phyloP scores from a whole-genome alignment of 2,113 vertebrate species.

The Proteles cristata region DNA sequence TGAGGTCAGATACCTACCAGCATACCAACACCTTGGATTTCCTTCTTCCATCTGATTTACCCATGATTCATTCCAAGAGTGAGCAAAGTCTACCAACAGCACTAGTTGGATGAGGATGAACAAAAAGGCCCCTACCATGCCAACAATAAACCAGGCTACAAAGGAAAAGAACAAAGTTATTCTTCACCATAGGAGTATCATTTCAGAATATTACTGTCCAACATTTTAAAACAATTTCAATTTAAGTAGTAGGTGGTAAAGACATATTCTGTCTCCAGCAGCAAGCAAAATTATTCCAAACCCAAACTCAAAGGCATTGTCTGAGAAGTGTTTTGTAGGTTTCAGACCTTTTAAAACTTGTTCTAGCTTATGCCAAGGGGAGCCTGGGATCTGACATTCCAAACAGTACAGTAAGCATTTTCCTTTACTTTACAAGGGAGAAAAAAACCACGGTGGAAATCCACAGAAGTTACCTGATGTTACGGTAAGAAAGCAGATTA shows the following conservation, averaged over 20 bases:
- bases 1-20: slow-evolving; percentile 87
- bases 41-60: slow-evolving; percentile 91
- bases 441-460: background rate
- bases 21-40: slow-evolving; percentile 92
- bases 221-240: slow-evolving; percentile 20
- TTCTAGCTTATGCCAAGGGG: background rate
- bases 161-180: slow-evolving; percentile 43
- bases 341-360: slow-evolving; percentile 42
- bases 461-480: background rate
- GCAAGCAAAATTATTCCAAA: background rate
- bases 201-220: background rate
- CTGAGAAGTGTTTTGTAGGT: background rate
- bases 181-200: background rate
- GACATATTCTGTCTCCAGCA: background rate
- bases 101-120: slow-evolving; percentile 97
- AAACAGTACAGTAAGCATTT: background rate
- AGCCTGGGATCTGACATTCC: background rate
- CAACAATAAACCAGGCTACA: slow-evolving; percentile 92
- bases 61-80: slow-evolving; percentile 95
- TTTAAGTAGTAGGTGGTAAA: background rate
- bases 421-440: background rate
- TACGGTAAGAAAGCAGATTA: background rate
- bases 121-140: slow-evolving; percentile 87
- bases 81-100: slow-evolving; percentile 94
- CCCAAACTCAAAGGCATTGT: slow-evolving; percentile 36